Evolutionary conservation across 1,140 invertebrate genomes (phyloP), one percentile per base, ranked within the genome.

Genomic region (silkworm (Bombyx mori)): DNA sequence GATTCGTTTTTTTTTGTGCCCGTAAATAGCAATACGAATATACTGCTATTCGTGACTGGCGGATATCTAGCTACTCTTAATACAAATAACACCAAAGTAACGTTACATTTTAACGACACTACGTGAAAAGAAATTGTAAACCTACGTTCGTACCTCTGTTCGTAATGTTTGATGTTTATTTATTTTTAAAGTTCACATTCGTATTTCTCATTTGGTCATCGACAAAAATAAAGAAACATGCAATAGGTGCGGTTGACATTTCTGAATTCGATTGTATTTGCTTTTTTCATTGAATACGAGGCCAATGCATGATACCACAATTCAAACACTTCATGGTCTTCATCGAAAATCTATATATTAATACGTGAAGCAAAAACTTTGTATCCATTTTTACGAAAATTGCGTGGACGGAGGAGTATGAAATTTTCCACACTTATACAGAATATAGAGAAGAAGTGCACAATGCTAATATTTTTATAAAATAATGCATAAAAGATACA

Each of bases 51-150:
- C 56, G 44, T 61, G 58, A 64, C 55, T 57, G 43, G 44, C 42
- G n/a, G 45, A 61, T 61, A 46, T 47, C 53, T 58, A 55, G 18
- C 18, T 52, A 46, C 46, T 55, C n/a, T 35, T 46, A 47, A 58
- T 58, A 47, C 56, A 42, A 49, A 57, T 60, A 58, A 63, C 12
- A 45, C 18, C 43, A 46, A 49, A 59, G 60, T 65, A 65, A 65
- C 63, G 63, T 60, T 65, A 65, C 42, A 58, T 61, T 61, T 65
- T 65, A 61, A 61, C 63, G 18, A 42, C 43, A 46, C 42, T 26
- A 65, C 59, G 63, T 57, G 60, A 65, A 65, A 56, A 52, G 63
- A 65, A 65, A 65, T 65, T 61, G 60, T 62, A 61, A 65, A 65
- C 26, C 26, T 54, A 65, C 26, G 55, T 18, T 18, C 12, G 1